These are phyloP conservation scores for Gambusia holbrooki DNA, from an alignment of 2,113 vertebrate species.

Conservation along the genomic window DNA sequence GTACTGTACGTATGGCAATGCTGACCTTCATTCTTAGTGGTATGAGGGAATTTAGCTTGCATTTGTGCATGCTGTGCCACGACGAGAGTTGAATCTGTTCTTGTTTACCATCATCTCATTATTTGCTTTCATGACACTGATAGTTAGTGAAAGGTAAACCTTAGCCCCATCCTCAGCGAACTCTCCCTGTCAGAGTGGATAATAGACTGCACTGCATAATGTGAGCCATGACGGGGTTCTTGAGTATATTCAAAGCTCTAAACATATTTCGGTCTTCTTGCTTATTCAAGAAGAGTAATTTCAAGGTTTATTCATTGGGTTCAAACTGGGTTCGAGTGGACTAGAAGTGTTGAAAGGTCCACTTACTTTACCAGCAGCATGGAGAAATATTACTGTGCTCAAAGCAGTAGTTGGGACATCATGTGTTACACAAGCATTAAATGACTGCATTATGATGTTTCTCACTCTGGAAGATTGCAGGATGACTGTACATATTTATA, in stretches of 20 bases:
- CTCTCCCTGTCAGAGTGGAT: conserved; percentile 66
- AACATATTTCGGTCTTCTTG: conserved; percentile 28
- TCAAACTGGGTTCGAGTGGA: conserved; percentile 42
- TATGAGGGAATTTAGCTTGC: conserved; percentile 29
- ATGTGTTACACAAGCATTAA: conserved; percentile 55
- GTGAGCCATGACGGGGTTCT: conserved; percentile 41
- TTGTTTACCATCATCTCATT: conserved; percentile 43
- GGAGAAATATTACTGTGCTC: conserved; percentile 36
- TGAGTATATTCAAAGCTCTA: conserved; percentile 59
- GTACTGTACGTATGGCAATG: conserved; percentile 38
- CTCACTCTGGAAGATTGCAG: conserved; percentile 49
- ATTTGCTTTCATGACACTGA: conserved; percentile 52
- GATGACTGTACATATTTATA: conserved; percentile 29
- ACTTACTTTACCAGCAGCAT: conserved; percentile 25
- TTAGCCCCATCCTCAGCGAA: conserved; percentile 49
- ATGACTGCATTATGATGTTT: conserved; percentile 61
- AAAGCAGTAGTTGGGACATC: conserved; percentile 45
- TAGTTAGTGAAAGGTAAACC: conserved; percentile 65
- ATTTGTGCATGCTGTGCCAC: conserved; percentile 16
- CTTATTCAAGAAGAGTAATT: conserved; percentile 68
- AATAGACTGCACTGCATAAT: conserved; percentile 68
- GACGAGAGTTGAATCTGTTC: conserved; percentile 32
- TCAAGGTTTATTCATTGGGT: conserved; percentile 71
- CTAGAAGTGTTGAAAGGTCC: conserved; percentile 50
- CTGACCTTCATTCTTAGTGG: conserved; percentile 14